Base-by-base conservation (phyloP, 2,797 vertebrate species). In the Sebastes oblongus region DNA sequence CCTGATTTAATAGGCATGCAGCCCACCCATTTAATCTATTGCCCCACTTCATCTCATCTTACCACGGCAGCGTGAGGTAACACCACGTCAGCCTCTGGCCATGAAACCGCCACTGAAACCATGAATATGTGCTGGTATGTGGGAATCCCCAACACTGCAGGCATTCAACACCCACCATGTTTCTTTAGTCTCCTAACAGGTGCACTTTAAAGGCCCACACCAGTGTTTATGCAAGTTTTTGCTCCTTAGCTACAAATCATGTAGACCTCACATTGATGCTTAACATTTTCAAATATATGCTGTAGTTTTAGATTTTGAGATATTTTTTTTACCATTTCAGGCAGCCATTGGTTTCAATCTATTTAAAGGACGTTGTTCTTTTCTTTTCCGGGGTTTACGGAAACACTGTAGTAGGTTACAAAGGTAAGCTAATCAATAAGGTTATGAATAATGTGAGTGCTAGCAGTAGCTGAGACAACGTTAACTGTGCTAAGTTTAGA, bases 1-100 rank as follows among this genome's bases (percentile, higher is more conserved):
- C 81, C 84, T 92, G 89, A 93, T 93, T 94, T 92, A 91, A 93
- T 85, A 90, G 92, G 85, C 88, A 81, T 42, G 81, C 81, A 91
- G 80, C 83, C 91, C 89, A 90, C 86, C 92, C 86, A 83, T 90
- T 92, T 91, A 89, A 93, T 90, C 89, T 92, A 91, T 85, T 75
- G 88, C 83, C 90, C 91, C 87, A 83, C 89, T 91, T 89, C 83
- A 84, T 91, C 90, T 94, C 85, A 64, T 89, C 78, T 93, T 92
- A 91, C 90, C 77, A 76, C 66, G 64, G 77, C 78, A 74, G 78
- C 84, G 50, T 64, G 82, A 89, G 84, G 92, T 84, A 92, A 89
- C 88, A 82, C 77, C 79, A 66, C 29, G 81, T 83, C 86, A 84
- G 91, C 92, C 91, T 80, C 13, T 71, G 85, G 92, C 83, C 89